Conservation (phyloP, 1,140 invertebrate genomes). For the Nomia melanderi region DNA sequence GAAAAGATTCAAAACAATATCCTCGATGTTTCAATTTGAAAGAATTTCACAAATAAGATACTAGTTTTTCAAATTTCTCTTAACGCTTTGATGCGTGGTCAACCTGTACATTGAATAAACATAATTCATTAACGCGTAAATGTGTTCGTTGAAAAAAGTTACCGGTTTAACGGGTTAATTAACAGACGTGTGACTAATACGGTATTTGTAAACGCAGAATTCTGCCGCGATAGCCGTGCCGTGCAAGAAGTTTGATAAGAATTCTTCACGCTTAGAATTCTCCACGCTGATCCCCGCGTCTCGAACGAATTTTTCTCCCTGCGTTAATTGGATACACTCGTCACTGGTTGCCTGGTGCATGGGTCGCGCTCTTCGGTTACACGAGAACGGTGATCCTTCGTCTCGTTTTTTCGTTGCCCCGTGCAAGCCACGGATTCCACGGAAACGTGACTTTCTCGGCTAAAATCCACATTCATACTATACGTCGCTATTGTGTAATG, state of each 20-base stretch:
- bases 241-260: not conserved
- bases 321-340: conserved; percentile 27
- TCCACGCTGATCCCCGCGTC: not conserved
- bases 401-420: conserved; percentile 32
- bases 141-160: too few species aligned
- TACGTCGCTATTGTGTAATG: conserved; percentile 61
- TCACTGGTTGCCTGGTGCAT: conserved; percentile 3
- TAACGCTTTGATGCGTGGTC: too few species aligned
- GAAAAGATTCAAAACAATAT: too few species aligned
- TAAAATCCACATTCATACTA: conserved; percentile 33
- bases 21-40: too few species aligned
- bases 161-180: too few species aligned
- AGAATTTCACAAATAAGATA: too few species aligned
- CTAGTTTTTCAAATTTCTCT: too few species aligned
- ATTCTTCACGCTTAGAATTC: not conserved
- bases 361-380: conserved; percentile 11
- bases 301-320: conserved; percentile 19
- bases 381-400: conserved; percentile 31
- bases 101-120: too few species aligned
- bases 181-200: too few species aligned
- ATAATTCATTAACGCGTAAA: too few species aligned
- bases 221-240: not conserved
- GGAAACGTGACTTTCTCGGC: conserved; percentile 70
- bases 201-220: not conserved
- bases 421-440: conserved; percentile 37